phyloP scores from a whole-genome alignment of 2,797 vertebrate genomes.

The Garrulus glandarius region DNA sequence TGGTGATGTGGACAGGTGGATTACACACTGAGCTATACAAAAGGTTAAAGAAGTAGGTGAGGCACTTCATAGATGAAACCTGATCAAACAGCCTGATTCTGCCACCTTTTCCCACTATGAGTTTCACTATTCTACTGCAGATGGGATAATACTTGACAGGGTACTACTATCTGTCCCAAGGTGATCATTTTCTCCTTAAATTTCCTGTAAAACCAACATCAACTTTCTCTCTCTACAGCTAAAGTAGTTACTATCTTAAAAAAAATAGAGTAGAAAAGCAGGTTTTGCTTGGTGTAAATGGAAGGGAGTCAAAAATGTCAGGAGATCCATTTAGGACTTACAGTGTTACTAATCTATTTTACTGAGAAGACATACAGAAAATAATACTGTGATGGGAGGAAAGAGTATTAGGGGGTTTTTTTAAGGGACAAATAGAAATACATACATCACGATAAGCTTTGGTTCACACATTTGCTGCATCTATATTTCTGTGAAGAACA shows the following conservation, averaged over 20 bases:
- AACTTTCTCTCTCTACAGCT: slow-evolving; percentile 32
- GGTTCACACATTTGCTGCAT: not conserved
- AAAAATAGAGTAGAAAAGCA: slow-evolving; percentile 37
- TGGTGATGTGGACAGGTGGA: slow-evolving; percentile 36
- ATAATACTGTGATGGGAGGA: not conserved
- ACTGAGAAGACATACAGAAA: slow-evolving; percentile 24
- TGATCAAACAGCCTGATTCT: slow-evolving; percentile 42
- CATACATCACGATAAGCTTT: not conserved
- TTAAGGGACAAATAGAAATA: not conserved
- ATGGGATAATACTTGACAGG: slow-evolving; percentile 51
- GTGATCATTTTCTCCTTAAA: slow-evolving; percentile 53
- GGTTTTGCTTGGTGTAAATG: slow-evolving; percentile 15
- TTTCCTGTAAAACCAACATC: slow-evolving; percentile 52
- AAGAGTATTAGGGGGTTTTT: not conserved
- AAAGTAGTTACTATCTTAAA: slow-evolving; percentile 14
- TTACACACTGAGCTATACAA: not conserved
- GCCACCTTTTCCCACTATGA: slow-evolving; percentile 11
- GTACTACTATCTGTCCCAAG: slow-evolving; percentile 56
- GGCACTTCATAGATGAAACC: slow-evolving; percentile 45
- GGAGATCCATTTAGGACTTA: slow-evolving; percentile 29
- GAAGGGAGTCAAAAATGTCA: slow-evolving; percentile 10
- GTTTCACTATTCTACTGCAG: slow-evolving; percentile 24
- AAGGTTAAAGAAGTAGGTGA: slow-evolving; percentile 47
- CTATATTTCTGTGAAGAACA: not conserved
- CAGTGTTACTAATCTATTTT: slow-evolving; percentile 26